These are phyloP conservation scores for Andrena bucephala DNA, from an alignment of 2,888 invertebrate genomes.

Conservation along the genomic window DNA sequence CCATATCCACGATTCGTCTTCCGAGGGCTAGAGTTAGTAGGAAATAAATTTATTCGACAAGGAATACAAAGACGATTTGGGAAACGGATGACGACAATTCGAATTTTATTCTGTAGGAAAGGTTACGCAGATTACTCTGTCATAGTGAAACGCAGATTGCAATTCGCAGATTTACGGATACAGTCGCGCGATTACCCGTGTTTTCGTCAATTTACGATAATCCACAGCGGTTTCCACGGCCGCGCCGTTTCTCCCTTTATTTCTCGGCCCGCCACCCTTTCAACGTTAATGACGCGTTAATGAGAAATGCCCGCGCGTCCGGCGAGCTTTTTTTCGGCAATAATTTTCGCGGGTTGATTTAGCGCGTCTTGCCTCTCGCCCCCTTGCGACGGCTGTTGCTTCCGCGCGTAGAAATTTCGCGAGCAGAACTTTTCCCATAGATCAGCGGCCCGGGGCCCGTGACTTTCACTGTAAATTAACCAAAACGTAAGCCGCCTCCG, in stretches of 20 bases:
- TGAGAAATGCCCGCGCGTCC: constrained; percentile 58
- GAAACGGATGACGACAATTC: no score
- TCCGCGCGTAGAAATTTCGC: constrained; percentile 25
- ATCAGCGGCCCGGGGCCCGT: constrained; percentile 12
- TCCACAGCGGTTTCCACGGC: constrained; percentile 15
- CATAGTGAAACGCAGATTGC: not conserved
- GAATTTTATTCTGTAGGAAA: no score
- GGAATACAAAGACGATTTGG: no score
- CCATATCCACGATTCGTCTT: no score
- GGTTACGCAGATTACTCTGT: no score
- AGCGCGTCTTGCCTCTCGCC: constrained; percentile 29
- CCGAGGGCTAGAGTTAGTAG: no score
- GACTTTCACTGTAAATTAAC: constrained; percentile 61
- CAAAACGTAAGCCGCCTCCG: constrained; percentile 26
- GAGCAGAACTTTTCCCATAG: constrained; percentile 41
- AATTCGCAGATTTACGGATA: constrained; percentile 6
- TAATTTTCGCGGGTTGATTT: constrained; percentile 54
- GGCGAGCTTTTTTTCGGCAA: constrained; percentile 46
- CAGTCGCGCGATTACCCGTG: constrained; percentile 5
- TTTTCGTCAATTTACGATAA: constrained; percentile 14
- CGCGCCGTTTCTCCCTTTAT: not conserved
- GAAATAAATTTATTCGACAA: no score
- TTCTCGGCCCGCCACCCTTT: constrained; percentile 30
- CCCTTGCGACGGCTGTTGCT: constrained; percentile 35
- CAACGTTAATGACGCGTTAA: constrained; percentile 70